These are phyloP conservation scores for Pinna nobilis DNA, from an alignment of 1,140 invertebrate species.

Conservation along the genomic window DNA sequence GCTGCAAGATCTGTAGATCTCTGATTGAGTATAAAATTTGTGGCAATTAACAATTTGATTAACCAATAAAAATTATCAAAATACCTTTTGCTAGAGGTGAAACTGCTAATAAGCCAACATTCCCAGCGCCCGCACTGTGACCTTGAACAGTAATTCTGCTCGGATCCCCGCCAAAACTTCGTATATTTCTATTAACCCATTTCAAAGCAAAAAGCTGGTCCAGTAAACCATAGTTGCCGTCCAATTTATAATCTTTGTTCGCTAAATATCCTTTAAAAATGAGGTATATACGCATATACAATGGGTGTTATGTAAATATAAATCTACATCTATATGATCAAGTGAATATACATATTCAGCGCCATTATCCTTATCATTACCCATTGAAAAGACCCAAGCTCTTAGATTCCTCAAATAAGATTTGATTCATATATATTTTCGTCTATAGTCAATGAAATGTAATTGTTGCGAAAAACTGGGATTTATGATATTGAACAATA, in stretches of 20 bases:
- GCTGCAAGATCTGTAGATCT: no score
- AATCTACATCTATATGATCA: background rate
- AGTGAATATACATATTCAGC: background rate
- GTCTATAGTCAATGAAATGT: no score
- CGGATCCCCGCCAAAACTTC: constrained; percentile 91
- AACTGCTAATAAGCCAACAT: constrained; percentile 69
- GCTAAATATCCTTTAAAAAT: constrained; percentile 87
- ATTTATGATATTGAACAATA: no score
- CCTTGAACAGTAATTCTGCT: constrained; percentile 93
- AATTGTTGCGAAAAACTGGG: no score
- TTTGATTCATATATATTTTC: no score
- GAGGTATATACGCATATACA: no score
- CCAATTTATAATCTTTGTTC: constrained; percentile 89
- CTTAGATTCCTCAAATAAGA: no score
- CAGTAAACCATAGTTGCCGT: constrained; percentile 96
- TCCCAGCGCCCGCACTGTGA: constrained; percentile 88
- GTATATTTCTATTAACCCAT: constrained; percentile 95
- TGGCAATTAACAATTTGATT: no score
- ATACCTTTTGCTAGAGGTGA: constrained; percentile 67
- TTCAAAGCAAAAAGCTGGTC: constrained; percentile 93
- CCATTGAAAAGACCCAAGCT: no score
- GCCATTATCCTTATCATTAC: background rate
- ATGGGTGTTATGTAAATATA: background rate
- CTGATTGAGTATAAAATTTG: no score
- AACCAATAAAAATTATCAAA: no score